Percentiles rank a stretch among this genome's conserved stretches.
These are phyloP conservation scores for Heliocidaris erythrogramma DNA, from an alignment of 35 echinoderm and acorn worm species.

Conservation along the genomic window DNA sequence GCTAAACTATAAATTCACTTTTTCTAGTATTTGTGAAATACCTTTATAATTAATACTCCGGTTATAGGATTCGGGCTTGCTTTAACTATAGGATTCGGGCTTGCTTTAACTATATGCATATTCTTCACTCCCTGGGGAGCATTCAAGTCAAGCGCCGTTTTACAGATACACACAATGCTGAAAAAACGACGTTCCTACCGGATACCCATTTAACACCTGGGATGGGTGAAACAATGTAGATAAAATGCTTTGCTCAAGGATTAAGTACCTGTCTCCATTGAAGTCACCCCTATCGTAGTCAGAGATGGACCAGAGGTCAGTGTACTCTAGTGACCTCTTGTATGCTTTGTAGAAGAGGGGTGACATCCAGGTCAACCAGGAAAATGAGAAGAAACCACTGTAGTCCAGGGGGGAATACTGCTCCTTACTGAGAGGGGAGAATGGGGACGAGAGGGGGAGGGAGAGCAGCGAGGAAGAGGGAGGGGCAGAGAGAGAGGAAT, in stretches of 20 bases:
- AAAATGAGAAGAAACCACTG: neutral
- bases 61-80: too few species aligned
- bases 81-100: too few species aligned
- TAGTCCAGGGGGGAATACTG: constrained; percentile 44
- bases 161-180: too few species aligned
- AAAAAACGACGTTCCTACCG: too few species aligned
- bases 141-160: too few species aligned
- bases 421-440: constrained; percentile 10
- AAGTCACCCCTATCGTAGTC: constrained; percentile 51
- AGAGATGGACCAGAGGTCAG: constrained; percentile 46
- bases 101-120: too few species aligned
- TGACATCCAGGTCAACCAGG: constrained; percentile 51
- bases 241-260: neutral
- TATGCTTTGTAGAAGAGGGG: constrained; percentile 52
- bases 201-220: too few species aligned
- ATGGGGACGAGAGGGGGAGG: neutral
- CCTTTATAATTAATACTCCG: too few species aligned
- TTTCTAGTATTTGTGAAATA: too few species aligned
- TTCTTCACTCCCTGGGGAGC: too few species aligned
- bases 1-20: too few species aligned
- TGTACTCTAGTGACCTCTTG: constrained; percentile 40
- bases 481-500: neutral
- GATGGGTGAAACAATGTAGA: too few species aligned
- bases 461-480: neutral
- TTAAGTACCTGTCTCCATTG: constrained; percentile 41